phyloP scores from a whole-genome alignment of 2,113 vertebrate genomes.

The Telmatochromis bifrenatus region DNA sequence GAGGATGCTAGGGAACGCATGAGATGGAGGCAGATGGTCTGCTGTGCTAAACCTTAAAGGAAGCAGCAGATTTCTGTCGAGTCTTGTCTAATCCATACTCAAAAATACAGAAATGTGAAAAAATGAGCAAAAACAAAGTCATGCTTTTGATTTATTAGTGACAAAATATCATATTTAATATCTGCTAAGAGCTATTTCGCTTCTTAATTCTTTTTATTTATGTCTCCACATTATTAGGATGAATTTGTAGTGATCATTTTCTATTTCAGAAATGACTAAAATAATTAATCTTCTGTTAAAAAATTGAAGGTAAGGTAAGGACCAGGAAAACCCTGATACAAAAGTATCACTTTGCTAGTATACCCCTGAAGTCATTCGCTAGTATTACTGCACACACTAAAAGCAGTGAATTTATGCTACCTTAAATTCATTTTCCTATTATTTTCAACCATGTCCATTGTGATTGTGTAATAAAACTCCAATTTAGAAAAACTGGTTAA shows the following conservation, averaged over 20 bases:
- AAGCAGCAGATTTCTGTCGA: background rate
- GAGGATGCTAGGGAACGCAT: accelerated
- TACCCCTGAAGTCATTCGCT: background rate
- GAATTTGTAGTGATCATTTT: background rate
- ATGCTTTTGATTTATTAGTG: background rate
- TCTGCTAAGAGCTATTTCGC: accelerated
- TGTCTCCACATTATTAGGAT: accelerated
- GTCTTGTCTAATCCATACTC: background rate
- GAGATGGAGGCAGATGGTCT: background rate
- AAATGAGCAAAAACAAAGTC: accelerated
- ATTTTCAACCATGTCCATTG: background rate
- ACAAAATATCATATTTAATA: background rate
- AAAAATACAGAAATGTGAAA: background rate
- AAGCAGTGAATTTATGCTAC: accelerated
- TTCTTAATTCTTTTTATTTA: background rate
- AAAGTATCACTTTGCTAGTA: background rate
- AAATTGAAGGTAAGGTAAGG: background rate
- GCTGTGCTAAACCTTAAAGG: background rate
- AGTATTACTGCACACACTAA: background rate
- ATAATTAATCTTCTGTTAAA: accelerated
- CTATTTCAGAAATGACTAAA: background rate
- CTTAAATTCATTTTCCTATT: background rate
- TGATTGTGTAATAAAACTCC: background rate
- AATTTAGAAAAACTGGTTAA: background rate
- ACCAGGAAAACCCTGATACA: background rate